Conservation (phyloP, 2,888 invertebrate species). For the Eremobia ochroleuca region DNA sequence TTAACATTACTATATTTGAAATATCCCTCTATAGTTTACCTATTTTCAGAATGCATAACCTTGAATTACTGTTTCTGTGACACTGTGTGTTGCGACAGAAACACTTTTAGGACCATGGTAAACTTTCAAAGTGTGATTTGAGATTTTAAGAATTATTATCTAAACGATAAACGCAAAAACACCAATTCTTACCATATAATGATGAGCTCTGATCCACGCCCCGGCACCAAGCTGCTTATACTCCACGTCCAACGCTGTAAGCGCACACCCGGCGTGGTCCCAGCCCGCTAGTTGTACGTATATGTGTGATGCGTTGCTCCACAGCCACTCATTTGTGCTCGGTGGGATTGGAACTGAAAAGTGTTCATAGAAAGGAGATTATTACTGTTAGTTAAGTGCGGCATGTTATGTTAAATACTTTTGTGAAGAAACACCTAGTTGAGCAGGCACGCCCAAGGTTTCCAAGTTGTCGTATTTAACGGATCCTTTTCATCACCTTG, state of each 20-base stretch:
- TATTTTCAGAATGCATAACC: not conserved
- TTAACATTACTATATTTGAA: not conserved
- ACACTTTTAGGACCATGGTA: not conserved
- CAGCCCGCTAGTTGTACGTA: constrained; percentile 95
- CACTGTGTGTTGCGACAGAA: not conserved
- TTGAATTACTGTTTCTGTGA: not conserved
- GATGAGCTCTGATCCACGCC: constrained; percentile 83
- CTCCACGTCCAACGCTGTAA: constrained; percentile 95
- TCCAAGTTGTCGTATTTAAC: not conserved
- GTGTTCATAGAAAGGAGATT: not conserved
- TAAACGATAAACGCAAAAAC: not conserved
- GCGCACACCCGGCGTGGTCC: constrained; percentile 96
- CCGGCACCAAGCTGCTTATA: constrained; percentile 90
- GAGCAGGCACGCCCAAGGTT: not conserved
- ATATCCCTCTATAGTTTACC: not conserved
- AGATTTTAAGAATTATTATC: not conserved
- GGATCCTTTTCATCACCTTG: not conserved
- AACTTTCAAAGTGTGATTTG: not conserved
- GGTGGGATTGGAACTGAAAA: constrained; percentile 92
- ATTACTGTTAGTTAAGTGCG: not conserved
- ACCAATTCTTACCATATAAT: constrained; percentile 74
- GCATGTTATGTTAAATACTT: not conserved
- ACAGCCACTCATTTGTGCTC: constrained; percentile 93
- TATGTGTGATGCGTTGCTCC: constrained; percentile 95
- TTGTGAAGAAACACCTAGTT: too few species aligned